A percentile compares a stretch with the other conserved stretches of the same genome.
phyloP scores from a whole-genome alignment of 2,113 vertebrate genomes.

The Myanophis thanlyinensis region DNA sequence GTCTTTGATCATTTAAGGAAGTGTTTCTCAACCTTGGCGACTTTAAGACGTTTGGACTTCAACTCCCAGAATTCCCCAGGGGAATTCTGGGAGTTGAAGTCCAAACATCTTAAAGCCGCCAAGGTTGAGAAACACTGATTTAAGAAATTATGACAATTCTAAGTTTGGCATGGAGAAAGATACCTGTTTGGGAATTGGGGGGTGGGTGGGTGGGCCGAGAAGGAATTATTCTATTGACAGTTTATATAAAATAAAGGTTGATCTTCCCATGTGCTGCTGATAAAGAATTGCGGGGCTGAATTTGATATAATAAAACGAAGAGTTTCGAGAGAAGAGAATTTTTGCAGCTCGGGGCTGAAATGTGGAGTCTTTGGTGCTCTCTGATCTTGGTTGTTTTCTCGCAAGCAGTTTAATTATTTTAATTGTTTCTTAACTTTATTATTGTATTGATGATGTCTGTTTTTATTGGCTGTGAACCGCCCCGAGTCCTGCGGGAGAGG shows the following conservation, averaged over 20 bases:
- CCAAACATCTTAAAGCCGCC: no score
- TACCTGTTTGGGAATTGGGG: not conserved
- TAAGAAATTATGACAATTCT: not conserved
- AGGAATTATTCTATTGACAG: not conserved
- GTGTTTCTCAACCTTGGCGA: no score
- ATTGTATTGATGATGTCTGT: no score
- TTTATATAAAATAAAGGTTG: not conserved
- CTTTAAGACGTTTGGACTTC: no score
- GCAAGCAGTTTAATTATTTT: no score
- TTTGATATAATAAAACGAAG: not conserved
- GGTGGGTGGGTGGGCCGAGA: no score
- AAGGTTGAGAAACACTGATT: no score
- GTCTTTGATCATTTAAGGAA: not conserved
- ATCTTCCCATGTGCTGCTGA: not conserved
- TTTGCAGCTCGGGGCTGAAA: not conserved
- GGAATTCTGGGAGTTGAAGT: no score
- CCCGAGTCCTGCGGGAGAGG: no score
- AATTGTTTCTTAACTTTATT: no score
- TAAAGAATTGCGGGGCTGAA: not conserved
- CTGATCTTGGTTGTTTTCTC: not conserved
- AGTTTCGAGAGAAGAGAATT: not conserved
- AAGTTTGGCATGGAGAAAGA: not conserved
- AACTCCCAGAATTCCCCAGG: no score
- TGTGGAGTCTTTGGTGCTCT: not conserved
- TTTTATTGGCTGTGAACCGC: no score